Conservation (phyloP, 2,797 vertebrate species). For the Falco peregrinus region DNA sequence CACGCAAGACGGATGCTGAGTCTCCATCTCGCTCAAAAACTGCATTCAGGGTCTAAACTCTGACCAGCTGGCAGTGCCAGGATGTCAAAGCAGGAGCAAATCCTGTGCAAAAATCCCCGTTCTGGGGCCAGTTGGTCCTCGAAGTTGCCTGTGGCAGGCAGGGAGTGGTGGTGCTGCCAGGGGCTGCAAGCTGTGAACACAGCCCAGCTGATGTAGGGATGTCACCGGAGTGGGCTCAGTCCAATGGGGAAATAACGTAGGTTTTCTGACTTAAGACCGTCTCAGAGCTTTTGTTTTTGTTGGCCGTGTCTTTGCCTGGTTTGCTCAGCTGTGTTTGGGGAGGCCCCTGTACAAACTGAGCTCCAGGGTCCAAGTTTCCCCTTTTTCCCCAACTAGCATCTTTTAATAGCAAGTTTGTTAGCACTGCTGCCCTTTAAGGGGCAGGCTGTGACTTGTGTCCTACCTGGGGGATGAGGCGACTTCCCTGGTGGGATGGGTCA, state of each 20-base stretch:
- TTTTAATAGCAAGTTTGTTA: not conserved
- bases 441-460: not conserved
- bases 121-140: fast-evolving
- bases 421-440: not conserved
- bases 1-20: fast-evolving
- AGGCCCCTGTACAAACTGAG: not conserved
- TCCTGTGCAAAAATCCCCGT: fast-evolving
- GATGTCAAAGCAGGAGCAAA: not conserved
- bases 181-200: not conserved
- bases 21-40: not conserved
- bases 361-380: not conserved
- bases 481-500: not conserved
- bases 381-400: fast-evolving
- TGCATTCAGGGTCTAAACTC: not conserved
- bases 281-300: not conserved
- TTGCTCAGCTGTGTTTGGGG: not conserved
- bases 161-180: no score
- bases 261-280: not conserved
- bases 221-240: not conserved
- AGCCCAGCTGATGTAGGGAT: not conserved
- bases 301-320: not conserved
- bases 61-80: not conserved
- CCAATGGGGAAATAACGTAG: not conserved
- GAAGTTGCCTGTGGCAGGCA: not conserved
- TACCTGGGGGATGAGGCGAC: not conserved